Evolutionary conservation across 2,113 vertebrate species (phyloP), one percentile per base, ranked within the genome.

Genomic region (Epinephelus moara): DNA sequence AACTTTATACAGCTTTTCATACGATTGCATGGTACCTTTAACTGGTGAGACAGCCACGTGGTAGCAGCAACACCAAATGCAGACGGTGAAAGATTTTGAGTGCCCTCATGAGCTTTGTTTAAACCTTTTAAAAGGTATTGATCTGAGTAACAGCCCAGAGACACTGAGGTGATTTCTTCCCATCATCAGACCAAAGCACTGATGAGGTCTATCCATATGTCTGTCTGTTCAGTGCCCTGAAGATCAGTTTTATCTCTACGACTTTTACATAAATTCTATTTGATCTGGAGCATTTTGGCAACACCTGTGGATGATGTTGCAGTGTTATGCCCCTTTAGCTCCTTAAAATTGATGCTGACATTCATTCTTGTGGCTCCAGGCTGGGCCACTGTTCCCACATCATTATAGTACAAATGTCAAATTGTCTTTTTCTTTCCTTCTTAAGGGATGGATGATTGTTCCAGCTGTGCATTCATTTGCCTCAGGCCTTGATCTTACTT

Each of bases 41-140:
- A 59, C 19, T 33, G 50, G 40, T 61, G 42, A 86, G 85, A 63
- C 53, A 61, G 55, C 53, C 30, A 63, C 37, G 47, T 17, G 45
- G 71, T 18, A 47, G 67, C 33, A 71, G 67, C 33, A 71, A 59
- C 33, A 81, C 6, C 45, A 70, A 70, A 81, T n/a, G 59, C 40
- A 49, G 49, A 64, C 47, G 40, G 61, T 76, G 27, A 85, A 72
- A 73, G 66, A 63, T 17, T 70, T 37, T 21, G 14, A 80, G 52
- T 33, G 68, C 40, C 33, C 73, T 80, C 78, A 70, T 78, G 62
- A 75, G 52, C 30, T 76, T 78, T 80, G 76, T 91, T 81, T 88
- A 76, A 78, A 70, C 71, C 70, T 64, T 81, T 81, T 88, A 87
- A 88, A 82, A 64, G 64, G 27, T 80, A 89, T 86, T 87, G 80